Evolutionary conservation across 2,797 vertebrate genomes (phyloP), one percentile per base, ranked within the genome.

Genomic region (Lacerta viridis): DNA sequence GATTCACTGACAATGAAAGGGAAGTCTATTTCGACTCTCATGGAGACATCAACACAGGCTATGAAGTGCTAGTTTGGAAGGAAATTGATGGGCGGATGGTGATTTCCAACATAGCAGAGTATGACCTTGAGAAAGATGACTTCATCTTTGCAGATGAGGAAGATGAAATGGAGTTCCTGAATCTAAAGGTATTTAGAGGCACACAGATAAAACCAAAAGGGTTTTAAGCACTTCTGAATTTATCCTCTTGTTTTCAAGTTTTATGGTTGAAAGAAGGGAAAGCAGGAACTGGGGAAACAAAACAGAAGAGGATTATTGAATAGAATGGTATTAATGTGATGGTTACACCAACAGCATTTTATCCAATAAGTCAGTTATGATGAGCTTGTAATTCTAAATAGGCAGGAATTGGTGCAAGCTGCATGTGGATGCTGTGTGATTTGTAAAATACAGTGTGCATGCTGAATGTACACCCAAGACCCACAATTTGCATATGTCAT

Each of bases 61-160:
- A 99, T 0, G 96, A 98, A 23, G 91, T 99, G 41, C 94, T 95
- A 0, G 89, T 98, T 87, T 99, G 98, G 98, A 97, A 96, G 88
- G 95, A 97, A 72, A 87, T 94, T 3, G 77, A 92, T 2, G 96
- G 94, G 46, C 95, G 43, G 5, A 85, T 97, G 90, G 59, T 95
- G 25, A 91, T 97, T 68, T 91, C 94, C 41, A 93, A 95, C 4
- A 93, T 99, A 90, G 98, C 97, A 75, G 97, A 98, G 90, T 98
- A 98, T 29, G 80, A 98, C 15, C 86, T 93, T 13, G 55, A 93
- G 61, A 96, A 96, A 80, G 95, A 95, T 77, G 95, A 25, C 82
- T 97, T 99, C 36, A 95, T 95, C 41, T 90, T 95, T 88, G 95
- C 89, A 39, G 95, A 94, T 84, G 87, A 95, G 55, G 95, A 94